Conservation (phyloP, 2,113 vertebrate genomes). For the Salvelinus alpinus region DNA sequence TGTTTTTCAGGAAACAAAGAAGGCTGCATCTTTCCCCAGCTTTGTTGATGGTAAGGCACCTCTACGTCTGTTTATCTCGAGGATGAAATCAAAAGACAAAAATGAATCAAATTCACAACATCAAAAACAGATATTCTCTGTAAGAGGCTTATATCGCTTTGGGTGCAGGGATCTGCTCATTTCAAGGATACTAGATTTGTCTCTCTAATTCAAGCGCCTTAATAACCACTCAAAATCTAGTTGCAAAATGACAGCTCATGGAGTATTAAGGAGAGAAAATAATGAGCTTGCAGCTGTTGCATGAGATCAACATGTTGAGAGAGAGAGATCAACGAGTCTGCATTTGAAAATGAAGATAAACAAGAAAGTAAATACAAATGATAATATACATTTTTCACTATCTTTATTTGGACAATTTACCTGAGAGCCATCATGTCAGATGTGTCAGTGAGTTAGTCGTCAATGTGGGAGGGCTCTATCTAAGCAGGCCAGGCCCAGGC, state of each 20-base stretch:
- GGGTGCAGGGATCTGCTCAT: background rate
- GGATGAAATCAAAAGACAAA: conserved; percentile 17
- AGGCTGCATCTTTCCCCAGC: conserved; percentile 91
- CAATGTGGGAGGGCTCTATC: background rate
- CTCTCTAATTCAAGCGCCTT: too few species aligned
- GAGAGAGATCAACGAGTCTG: background rate
- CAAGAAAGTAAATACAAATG: background rate
- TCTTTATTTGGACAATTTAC: background rate
- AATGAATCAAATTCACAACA: conserved; percentile 13
- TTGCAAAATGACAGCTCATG: background rate
- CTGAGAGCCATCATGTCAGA: background rate
- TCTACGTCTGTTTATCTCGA: background rate
- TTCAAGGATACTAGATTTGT: too few species aligned
- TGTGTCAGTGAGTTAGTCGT: background rate
- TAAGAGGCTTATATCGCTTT: conserved; percentile 6
- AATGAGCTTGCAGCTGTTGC: too few species aligned
- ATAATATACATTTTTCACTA: background rate
- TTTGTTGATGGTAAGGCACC: conserved; percentile 94
- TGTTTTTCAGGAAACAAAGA: conserved; percentile 87
- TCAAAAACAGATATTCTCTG: conserved; percentile 4
- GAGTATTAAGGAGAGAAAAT: background rate
- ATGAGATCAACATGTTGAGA: background rate
- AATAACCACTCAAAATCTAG: too few species aligned
- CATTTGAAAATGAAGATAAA: background rate
- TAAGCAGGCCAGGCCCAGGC: background rate